Conservation (phyloP, 2,888 invertebrate genomes). For the Acholoe squamosa region DNA sequence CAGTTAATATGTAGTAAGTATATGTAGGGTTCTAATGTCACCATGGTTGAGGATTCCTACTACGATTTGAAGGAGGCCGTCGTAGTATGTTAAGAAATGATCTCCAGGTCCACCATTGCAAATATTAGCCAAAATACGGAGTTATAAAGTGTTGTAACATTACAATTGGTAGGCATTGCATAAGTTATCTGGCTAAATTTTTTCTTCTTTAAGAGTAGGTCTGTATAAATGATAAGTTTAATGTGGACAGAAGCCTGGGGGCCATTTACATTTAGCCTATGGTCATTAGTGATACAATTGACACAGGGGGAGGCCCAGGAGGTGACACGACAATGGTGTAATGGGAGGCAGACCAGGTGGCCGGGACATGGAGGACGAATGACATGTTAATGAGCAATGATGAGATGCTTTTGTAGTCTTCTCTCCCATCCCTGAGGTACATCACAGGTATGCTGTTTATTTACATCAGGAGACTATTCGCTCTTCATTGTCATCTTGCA, state of each 20-base stretch:
- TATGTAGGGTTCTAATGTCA: not conserved
- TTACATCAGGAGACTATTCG: not conserved
- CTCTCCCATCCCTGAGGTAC: not conserved
- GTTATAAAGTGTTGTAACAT: not conserved
- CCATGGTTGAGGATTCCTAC: not conserved
- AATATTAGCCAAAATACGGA: not conserved
- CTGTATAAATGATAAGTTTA: not conserved
- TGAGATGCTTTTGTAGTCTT: not conserved
- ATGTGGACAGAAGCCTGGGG: not conserved
- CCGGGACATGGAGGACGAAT: not conserved
- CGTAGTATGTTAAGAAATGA: not conserved
- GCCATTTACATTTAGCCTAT: not conserved
- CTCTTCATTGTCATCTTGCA: too few species aligned
- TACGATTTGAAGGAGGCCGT: not conserved
- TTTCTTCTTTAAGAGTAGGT: not conserved
- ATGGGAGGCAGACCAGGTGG: not conserved
- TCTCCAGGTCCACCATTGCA: not conserved
- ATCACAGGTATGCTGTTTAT: not conserved
- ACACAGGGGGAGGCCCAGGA: not conserved
- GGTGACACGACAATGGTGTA: not conserved
- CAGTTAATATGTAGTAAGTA: too few species aligned
- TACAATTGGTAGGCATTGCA: not conserved
- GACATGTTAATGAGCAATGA: not conserved
- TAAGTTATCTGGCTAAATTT: not conserved
- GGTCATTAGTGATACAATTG: slow-evolving; percentile 1